phyloP scores from a whole-genome alignment of 2,113 vertebrate species.

The Grallaria varia region DNA sequence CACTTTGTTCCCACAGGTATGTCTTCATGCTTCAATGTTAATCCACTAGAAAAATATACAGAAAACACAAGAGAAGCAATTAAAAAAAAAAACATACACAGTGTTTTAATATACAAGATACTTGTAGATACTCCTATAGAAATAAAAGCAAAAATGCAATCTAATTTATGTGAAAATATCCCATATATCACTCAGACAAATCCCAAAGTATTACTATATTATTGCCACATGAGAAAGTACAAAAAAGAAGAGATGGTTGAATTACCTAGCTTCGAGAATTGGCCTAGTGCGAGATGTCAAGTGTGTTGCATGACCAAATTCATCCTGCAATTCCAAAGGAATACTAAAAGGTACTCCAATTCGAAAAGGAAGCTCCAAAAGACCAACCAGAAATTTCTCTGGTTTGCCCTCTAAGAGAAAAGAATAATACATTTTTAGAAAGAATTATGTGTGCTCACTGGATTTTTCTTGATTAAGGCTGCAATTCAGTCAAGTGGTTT shows the following conservation, averaged over 20 bases:
- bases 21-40: slow-evolving; percentile 77
- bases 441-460: not conserved
- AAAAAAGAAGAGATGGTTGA: not conserved
- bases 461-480: not conserved
- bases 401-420: slow-evolving; percentile 83
- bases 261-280: slow-evolving; percentile 80
- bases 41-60: slow-evolving; percentile 70
- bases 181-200: not conserved
- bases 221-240: not conserved
- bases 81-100: not conserved
- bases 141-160: not conserved
- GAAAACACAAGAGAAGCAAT: not conserved
- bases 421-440: not conserved
- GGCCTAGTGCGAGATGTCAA: slow-evolving; percentile 72
- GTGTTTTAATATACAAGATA: not conserved
- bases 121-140: not conserved
- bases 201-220: not conserved
- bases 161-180: not conserved
- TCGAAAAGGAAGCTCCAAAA: slow-evolving; percentile 69
- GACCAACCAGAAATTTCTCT: slow-evolving; percentile 76
- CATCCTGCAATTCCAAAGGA: slow-evolving; percentile 83
- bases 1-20: slow-evolving; percentile 64
- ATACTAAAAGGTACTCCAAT: slow-evolving; percentile 86
- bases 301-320: slow-evolving; percentile 77
- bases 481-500: not conserved